Conservation (phyloP, 2,113 vertebrate genomes). For the Misgurnus anguillicaudatus region DNA sequence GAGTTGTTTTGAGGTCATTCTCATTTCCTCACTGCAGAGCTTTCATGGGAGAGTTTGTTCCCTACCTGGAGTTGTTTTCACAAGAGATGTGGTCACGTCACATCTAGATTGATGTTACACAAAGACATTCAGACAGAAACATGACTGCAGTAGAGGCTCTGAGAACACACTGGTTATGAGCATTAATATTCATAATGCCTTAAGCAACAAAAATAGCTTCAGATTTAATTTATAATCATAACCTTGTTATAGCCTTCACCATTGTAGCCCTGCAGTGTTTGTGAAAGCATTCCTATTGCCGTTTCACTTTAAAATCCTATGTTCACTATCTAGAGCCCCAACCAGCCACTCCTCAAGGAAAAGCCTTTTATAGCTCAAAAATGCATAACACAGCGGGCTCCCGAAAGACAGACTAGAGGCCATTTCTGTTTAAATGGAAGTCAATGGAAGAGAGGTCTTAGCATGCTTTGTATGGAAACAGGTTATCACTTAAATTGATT, state of each 20-base stretch:
- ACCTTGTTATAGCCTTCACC: constrained; percentile 18
- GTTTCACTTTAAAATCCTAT: background rate
- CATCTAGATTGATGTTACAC: constrained; percentile 61
- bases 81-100: constrained; percentile 54
- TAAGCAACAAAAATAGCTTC: constrained; percentile 25
- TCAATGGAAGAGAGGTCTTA: too few species aligned
- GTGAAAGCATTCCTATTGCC: background rate
- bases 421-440: too few species aligned
- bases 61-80: constrained; percentile 7
- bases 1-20: constrained; percentile 3
- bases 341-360: too few species aligned
- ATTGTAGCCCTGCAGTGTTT: background rate
- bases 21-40: background rate
- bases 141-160: constrained; percentile 40
- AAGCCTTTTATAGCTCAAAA: too few species aligned
- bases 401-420: too few species aligned
- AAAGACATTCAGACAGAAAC: constrained; percentile 56
- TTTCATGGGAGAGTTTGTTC: constrained; percentile 27
- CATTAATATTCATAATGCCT: constrained; percentile 46
- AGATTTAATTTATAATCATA: constrained; percentile 23
- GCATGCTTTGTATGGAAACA: too few species aligned
- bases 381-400: too few species aligned
- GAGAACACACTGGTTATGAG: constrained; percentile 45
- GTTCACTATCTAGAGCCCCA: too few species aligned
- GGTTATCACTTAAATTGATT: too few species aligned